Percentiles rank a stretch among this genome's conserved stretches.
Evolutionary conservation across 2,888 invertebrate species (phyloP).

Genomic region (Tyria jacobaeae): DNA sequence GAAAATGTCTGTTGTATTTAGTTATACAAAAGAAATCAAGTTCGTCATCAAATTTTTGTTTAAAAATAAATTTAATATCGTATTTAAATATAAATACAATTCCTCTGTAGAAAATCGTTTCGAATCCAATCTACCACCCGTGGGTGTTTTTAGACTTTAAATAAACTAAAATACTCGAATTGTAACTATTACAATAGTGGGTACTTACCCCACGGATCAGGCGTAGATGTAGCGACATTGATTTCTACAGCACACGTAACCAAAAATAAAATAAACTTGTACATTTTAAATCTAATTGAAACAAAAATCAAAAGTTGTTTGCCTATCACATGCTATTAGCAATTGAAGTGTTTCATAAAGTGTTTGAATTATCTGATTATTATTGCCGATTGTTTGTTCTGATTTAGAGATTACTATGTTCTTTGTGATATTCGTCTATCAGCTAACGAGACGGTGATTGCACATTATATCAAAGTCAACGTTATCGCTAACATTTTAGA

Average conservation of each 20-base stretch:
- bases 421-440: not conserved
- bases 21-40: no score
- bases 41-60: no score
- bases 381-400: not conserved
- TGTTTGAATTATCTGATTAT: not conserved
- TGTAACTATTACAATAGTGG: not conserved
- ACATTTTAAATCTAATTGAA: slow-evolving; percentile 1
- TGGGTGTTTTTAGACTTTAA: no score
- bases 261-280: slow-evolving; percentile 5
- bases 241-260: not conserved
- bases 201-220: slow-evolving; percentile 13
- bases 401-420: not conserved
- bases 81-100: no score
- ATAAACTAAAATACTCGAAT: no score
- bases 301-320: not conserved
- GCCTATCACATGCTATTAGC: not conserved
- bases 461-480: slow-evolving; percentile 2
- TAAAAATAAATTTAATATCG: no score
- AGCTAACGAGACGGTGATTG: not conserved
- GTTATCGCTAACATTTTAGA: not conserved
- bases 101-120: no score
- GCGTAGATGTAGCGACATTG: not conserved
- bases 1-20: no score
- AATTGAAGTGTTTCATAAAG: not conserved
- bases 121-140: no score